Conservation (phyloP, 2,797 vertebrate genomes). For the Enteromius argenteus region DNA sequence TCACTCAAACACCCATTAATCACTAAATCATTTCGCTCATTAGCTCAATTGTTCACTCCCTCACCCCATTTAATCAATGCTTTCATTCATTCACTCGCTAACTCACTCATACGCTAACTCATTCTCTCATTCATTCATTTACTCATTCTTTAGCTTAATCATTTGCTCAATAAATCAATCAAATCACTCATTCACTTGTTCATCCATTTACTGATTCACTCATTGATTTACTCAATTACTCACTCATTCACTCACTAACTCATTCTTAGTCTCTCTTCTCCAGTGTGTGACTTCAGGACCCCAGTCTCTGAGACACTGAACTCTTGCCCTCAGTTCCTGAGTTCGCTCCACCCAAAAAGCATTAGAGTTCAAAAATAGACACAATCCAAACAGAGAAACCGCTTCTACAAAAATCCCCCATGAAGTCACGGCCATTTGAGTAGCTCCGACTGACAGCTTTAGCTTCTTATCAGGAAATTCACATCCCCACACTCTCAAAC, state of each 20-base stretch:
- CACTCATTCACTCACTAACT: neutral
- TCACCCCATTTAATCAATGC: no score
- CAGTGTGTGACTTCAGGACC: slow-evolving; percentile 15
- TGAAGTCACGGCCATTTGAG: slow-evolving; percentile 51
- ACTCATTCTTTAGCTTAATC: neutral
- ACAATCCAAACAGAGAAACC: slow-evolving; percentile 54
- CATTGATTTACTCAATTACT: neutral
- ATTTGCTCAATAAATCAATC: neutral
- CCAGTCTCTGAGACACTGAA: slow-evolving; percentile 64
- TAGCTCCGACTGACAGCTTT: slow-evolving; percentile 27
- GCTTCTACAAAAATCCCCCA: slow-evolving; percentile 55
- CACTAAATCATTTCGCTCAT: neutral
- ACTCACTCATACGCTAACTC: no score
- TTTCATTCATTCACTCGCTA: no score
- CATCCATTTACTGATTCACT: neutral
- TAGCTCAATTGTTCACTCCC: neutral
- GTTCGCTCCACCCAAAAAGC: slow-evolving; percentile 67
- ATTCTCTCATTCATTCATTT: neutral
- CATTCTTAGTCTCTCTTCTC: neutral
- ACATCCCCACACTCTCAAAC: slow-evolving; percentile 36
- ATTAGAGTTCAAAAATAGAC: slow-evolving; percentile 74
- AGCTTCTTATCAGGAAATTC: slow-evolving; percentile 38
- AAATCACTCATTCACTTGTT: neutral
- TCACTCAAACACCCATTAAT: neutral
- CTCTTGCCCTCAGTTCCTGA: slow-evolving; percentile 69